Conservation (phyloP, 2,797 vertebrate species). For the Adelosebastes latens region DNA sequence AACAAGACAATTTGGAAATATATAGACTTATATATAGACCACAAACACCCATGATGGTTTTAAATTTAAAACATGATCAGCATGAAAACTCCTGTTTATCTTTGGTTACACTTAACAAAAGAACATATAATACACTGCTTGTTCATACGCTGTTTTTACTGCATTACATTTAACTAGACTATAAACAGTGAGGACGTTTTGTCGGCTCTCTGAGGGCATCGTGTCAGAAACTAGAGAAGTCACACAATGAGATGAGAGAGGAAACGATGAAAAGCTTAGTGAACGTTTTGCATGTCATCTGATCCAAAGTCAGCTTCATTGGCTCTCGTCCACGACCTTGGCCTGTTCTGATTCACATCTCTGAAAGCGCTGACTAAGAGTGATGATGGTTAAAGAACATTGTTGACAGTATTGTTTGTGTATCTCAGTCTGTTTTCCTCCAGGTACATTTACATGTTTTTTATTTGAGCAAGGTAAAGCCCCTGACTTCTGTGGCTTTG, state of each 20-base stretch:
- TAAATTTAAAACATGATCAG: neutral
- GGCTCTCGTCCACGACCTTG: slow-evolving; percentile 1
- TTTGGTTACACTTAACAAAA: no score
- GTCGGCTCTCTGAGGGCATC: neutral
- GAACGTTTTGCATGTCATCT: slow-evolving; percentile 25
- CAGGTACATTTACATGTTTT: neutral
- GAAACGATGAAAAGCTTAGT: slow-evolving; percentile 1
- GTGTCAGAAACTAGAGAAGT: slow-evolving; percentile 1
- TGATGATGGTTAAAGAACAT: neutral
- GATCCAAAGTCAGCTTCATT: slow-evolving; percentile 9
- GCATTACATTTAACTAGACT: neutral
- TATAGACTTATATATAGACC: neutral
- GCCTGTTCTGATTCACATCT: neutral
- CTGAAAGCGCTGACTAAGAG: neutral
- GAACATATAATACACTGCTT: no score
- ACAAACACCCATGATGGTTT: neutral
- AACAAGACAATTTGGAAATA: neutral
- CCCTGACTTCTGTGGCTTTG: neutral
- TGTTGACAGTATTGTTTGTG: neutral
- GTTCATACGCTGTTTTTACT: neutral
- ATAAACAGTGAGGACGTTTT: neutral
- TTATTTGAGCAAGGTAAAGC: neutral
- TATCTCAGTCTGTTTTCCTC: neutral
- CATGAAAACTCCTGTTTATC: no score
- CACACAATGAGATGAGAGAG: slow-evolving; percentile 4